phyloP scores from a whole-genome alignment of 2,888 invertebrate species.

The Stenurella melanura region DNA sequence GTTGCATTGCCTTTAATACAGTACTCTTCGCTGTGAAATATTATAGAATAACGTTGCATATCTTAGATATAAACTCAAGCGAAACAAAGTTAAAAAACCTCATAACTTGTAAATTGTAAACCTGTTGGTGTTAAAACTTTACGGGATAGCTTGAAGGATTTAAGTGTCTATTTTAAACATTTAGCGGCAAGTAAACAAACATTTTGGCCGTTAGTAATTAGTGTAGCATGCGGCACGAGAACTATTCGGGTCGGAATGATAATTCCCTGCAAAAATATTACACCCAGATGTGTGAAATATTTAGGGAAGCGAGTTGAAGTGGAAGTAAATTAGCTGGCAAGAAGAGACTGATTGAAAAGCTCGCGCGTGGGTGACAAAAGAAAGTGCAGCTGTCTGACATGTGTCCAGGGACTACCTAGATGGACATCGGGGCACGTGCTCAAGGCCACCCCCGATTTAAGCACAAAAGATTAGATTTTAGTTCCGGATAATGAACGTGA shows the following conservation, averaged over 20 bases:
- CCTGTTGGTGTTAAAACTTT: conserved; percentile 17
- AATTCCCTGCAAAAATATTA: conserved; percentile 62
- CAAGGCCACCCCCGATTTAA: conserved; percentile 68
- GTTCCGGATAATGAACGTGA: conserved; percentile 72
- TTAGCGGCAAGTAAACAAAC: conserved; percentile 33
- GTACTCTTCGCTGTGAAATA: not conserved
- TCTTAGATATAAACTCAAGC: not conserved
- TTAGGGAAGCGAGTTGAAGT: conserved; percentile 66
- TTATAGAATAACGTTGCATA: not conserved
- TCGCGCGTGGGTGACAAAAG: conserved; percentile 72
- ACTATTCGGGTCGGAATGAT: conserved; percentile 53
- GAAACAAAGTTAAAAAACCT: not conserved
- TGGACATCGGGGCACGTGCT: conserved; percentile 69
- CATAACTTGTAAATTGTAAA: conserved; percentile 8
- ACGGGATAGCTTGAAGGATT: conserved; percentile 15
- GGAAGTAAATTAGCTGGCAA: conserved; percentile 70
- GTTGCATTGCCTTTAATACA: too few species aligned
- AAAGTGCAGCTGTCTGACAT: conserved; percentile 70
- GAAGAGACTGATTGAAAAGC: conserved; percentile 66
- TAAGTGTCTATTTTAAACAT: conserved; percentile 22
- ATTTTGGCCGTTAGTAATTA: conserved; percentile 41
- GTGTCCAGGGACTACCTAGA: conserved; percentile 67
- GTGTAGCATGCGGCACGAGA: conserved; percentile 49
- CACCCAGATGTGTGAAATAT: conserved; percentile 69
- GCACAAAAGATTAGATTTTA: conserved; percentile 70